Evolutionary conservation across 2,888 invertebrate species (phyloP).

Genomic region (Caradrina clavipalpis): DNA sequence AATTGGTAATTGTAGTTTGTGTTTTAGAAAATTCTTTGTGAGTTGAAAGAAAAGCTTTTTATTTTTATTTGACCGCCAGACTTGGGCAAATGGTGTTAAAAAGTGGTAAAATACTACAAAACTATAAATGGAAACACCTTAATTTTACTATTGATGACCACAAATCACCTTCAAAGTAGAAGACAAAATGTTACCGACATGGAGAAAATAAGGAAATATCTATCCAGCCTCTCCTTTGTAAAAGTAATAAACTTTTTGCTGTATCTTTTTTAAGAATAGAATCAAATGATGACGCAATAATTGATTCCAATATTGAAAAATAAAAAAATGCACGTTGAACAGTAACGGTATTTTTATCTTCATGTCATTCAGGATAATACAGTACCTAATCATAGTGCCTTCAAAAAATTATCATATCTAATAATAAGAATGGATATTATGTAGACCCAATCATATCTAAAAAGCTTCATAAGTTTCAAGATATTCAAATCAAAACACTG

Average conservation of each 20-base stretch:
- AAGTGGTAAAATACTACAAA: background rate
- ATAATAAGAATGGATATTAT: background rate
- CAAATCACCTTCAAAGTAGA: slow-evolving; percentile 4
- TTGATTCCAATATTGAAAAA: no score
- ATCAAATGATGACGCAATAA: no score
- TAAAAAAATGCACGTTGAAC: background rate
- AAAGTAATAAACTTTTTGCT: no score
- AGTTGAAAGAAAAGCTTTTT: background rate
- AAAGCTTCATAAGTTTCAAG: slow-evolving; percentile 29
- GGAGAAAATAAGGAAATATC: background rate
- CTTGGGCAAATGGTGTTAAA: no score
- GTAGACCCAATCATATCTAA: slow-evolving; percentile 28
- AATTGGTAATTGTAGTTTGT: background rate
- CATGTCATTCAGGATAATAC: slow-evolving; percentile 10
- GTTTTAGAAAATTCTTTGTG: background rate
- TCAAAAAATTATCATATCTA: slow-evolving; percentile 13
- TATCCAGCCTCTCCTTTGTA: background rate
- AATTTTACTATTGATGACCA: background rate
- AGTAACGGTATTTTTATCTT: background rate
- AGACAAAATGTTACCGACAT: slow-evolving; percentile 7
- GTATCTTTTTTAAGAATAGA: no score
- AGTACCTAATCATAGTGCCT: slow-evolving; percentile 1
- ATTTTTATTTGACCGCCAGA: no score
- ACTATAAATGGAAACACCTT: background rate
- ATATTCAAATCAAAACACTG: slow-evolving; percentile 47